Evolutionary conservation across 2,113 vertebrate genomes (phyloP), one percentile per base, ranked within the genome.

Genomic region (Scortum barcoo): DNA sequence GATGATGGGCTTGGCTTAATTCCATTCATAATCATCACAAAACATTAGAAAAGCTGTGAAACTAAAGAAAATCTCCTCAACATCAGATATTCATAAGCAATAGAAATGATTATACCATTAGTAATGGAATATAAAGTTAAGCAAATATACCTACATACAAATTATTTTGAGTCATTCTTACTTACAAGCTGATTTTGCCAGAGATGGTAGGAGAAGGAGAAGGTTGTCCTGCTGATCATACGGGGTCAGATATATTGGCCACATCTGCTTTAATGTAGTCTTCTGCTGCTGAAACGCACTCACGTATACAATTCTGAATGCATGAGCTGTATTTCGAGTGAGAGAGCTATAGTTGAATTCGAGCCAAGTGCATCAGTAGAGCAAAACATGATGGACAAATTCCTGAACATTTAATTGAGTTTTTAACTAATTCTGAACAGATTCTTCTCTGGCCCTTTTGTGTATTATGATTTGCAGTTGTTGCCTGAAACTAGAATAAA

Each of bases 371-470:
- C 42, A 9, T 65, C 44, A 40, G 72, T 16, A 72, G 1, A 54
- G 26, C 69, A 76, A 17, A 70, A 68, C 73, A 81, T 83, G 51
- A 75, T 24, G 42, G 48, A 24, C 73, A 80, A 51, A 67, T 65
- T 72, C 69, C 44, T 78, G 72, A 63, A 58, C n/a, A 67, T 90
- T 81, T 86, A 57, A 76, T 86, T 72, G 5, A 83, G 40, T 86
- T 88, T 72, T 90, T 69, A 54, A 82, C 61, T 70, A 86, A 86
- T 66, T 69, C 51, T 57, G 61, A 90, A 76, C 81, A 86, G 84
- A 75, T 81, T 75, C 12, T 24, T 11, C 67, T 72, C 24, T 76
- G 33, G 0, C 38, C 56, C n/a, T n/a, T 62, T 82, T 77, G 46
- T 76, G 53, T 60, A 67, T 87, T 58, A 53, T 78, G 54, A 42